phyloP scores from a whole-genome alignment of 2,797 vertebrate species.

The Remorina albescens region DNA sequence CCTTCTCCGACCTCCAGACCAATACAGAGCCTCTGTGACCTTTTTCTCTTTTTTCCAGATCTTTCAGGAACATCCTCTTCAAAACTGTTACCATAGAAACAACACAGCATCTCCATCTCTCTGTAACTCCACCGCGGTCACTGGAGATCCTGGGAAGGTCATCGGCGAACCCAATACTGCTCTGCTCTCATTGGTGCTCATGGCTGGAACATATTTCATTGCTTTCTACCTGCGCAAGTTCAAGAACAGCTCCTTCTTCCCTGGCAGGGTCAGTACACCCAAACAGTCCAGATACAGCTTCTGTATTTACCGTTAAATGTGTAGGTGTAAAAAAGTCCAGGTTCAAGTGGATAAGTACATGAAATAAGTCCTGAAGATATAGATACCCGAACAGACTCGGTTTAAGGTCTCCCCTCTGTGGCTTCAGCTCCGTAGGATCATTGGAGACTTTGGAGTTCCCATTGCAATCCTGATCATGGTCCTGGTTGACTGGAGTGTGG shows the following conservation, averaged over 20 bases:
- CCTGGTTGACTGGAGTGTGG: slow-evolving; percentile 90
- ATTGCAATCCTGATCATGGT: slow-evolving; percentile 95
- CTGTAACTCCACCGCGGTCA: slow-evolving; percentile 45
- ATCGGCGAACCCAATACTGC: slow-evolving; percentile 91
- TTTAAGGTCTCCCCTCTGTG: neutral
- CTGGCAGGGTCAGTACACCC: slow-evolving; percentile 86
- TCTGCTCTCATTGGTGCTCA: slow-evolving; percentile 91
- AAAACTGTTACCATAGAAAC: slow-evolving; percentile 77
- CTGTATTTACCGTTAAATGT: neutral
- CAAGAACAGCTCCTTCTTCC: slow-evolving; percentile 96
- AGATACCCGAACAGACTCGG: neutral
- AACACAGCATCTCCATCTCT: slow-evolving; percentile 12
- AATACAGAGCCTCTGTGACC: neutral
- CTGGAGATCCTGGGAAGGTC: slow-evolving; percentile 39
- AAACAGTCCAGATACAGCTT: neutral
- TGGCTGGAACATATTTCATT: slow-evolving; percentile 94
- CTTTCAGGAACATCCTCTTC: slow-evolving; percentile 91
- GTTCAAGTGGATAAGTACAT: slow-evolving; percentile 1
- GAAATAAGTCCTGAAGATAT: too few relatives aligned
- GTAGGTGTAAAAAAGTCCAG: neutral
- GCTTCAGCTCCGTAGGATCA: slow-evolving; percentile 89
- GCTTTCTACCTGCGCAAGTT: slow-evolving; percentile 96
- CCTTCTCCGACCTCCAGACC: neutral
- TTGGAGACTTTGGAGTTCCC: slow-evolving; percentile 95
- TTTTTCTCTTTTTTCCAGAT: slow-evolving; percentile 79